Percentiles rank a stretch among this genome's conserved stretches.
phyloP scores from a whole-genome alignment of 2,888 invertebrate species.

The Barypeithes pellucidus region DNA sequence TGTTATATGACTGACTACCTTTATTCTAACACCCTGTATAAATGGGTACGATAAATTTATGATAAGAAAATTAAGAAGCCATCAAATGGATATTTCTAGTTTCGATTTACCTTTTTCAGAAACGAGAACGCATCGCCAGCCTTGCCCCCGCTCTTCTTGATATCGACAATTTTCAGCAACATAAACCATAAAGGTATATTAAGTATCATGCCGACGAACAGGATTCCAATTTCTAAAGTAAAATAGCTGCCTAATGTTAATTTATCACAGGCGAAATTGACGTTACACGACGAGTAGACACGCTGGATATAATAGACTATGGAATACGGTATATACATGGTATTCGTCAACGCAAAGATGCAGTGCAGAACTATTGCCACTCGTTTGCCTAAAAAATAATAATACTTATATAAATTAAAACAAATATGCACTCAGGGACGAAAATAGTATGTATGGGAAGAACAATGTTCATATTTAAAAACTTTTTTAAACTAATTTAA shows the following conservation, averaged over 20 bases:
- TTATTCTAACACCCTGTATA: too few relatives aligned
- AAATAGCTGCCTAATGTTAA: constrained; percentile 80
- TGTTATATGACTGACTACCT: too few relatives aligned
- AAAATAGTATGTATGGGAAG: too few relatives aligned
- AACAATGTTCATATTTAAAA: too few relatives aligned
- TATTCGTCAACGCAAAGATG: constrained; percentile 82
- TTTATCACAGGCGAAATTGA: constrained; percentile 78
- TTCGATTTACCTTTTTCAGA: constrained; percentile 62
- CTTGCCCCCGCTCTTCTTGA: constrained; percentile 79
- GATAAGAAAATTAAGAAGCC: too few relatives aligned
- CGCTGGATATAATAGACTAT: constrained; percentile 87
- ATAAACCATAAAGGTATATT: constrained; percentile 81
- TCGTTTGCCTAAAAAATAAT: constrained; percentile 73
- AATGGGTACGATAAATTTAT: too few relatives aligned
- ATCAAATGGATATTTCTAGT: too few relatives aligned
- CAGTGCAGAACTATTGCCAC: constrained; percentile 81
- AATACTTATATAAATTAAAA: neutral
- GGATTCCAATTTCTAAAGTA: constrained; percentile 80
- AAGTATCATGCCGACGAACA: constrained; percentile 78
- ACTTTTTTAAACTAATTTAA: too few relatives aligned
- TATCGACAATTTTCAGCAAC: constrained; percentile 78
- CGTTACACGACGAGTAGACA: constrained; percentile 81
- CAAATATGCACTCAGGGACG: too few relatives aligned
- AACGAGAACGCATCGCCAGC: constrained; percentile 73
- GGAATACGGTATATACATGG: constrained; percentile 88